Evolutionary conservation across 2,113 vertebrate species (phyloP).

Genomic region (Sphyrna mokarran): DNA sequence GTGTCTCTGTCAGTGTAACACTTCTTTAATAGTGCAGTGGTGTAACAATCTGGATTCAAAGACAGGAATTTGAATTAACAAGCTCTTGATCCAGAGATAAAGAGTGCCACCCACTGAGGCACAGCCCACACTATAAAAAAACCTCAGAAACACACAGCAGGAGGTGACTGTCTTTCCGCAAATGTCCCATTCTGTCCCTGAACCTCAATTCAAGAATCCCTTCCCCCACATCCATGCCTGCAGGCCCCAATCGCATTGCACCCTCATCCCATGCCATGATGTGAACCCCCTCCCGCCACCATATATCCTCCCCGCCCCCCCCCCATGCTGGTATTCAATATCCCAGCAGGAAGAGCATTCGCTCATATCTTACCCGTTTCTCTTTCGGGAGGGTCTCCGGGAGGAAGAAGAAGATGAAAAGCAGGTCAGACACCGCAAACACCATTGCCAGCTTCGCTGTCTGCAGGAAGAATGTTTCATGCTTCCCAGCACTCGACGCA

Average conservation of each 20-base stretch:
- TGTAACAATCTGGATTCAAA: not conserved
- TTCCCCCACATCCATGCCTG: not conserved
- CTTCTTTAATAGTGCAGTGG: not conserved
- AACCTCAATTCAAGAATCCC: too few relatives aligned
- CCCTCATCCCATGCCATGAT: not conserved
- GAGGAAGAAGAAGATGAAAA: conserved; percentile 77
- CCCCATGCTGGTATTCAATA: not conserved
- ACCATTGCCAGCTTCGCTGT: conserved; percentile 70
- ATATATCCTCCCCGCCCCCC: too few relatives aligned
- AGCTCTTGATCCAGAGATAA: not conserved
- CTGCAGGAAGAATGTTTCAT: conserved; percentile 61
- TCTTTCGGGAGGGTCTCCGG: conserved; percentile 78
- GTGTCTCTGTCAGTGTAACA: too few relatives aligned
- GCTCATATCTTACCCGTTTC: conserved; percentile 60
- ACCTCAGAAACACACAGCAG: not conserved
- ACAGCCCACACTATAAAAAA: not conserved
- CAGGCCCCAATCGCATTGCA: not conserved
- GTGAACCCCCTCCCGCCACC: not conserved
- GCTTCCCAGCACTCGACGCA: conserved; percentile 52
- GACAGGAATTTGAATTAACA: not conserved
- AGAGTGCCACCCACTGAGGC: not conserved
- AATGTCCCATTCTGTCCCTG: not conserved
- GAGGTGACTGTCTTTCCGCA: not conserved
- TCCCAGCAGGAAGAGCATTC: not conserved
- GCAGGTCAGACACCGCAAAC: conserved; percentile 67